A percentile compares a stretch with the other conserved stretches of the same genome.
phyloP scores from a whole-genome alignment of 2,797 vertebrate genomes.

The Falco berigora region DNA sequence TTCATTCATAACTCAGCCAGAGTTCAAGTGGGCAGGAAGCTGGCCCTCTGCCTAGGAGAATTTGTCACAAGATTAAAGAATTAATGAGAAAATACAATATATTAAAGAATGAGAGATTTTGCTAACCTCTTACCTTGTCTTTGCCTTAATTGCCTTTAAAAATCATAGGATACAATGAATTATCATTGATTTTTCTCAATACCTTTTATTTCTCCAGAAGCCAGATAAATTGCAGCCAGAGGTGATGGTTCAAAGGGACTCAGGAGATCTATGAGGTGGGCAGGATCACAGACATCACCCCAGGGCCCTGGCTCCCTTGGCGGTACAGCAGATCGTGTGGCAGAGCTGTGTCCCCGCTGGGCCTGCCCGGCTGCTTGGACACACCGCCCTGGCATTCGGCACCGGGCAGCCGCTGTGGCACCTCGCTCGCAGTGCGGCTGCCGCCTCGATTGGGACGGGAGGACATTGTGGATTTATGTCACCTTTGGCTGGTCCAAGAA shows the following conservation, averaged over 20 bases:
- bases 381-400: fast-evolving
- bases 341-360: background rate
- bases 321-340: background rate
- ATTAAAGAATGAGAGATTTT: constrained; percentile 30
- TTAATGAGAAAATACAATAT: constrained; percentile 39
- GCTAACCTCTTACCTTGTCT: constrained; percentile 47
- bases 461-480: too few relatives aligned
- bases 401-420: fast-evolving
- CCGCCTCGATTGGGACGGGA: too few relatives aligned
- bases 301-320: background rate
- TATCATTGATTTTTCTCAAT: constrained; percentile 27
- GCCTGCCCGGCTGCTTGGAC: background rate
- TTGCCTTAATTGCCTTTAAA: constrained; percentile 57
- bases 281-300: background rate
- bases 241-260: constrained; percentile 11
- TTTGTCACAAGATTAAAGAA: constrained; percentile 44
- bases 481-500: background rate
- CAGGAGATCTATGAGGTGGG: background rate
- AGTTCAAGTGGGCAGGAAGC: constrained; percentile 28
- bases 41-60: constrained; percentile 50
- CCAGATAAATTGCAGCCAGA: background rate
- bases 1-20: background rate
- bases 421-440: fast-evolving
- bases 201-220: constrained; percentile 1
- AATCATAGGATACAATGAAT: constrained; percentile 22